Conservation (phyloP, 2,113 vertebrate species). For the Heterotilapia buettikoferi region DNA sequence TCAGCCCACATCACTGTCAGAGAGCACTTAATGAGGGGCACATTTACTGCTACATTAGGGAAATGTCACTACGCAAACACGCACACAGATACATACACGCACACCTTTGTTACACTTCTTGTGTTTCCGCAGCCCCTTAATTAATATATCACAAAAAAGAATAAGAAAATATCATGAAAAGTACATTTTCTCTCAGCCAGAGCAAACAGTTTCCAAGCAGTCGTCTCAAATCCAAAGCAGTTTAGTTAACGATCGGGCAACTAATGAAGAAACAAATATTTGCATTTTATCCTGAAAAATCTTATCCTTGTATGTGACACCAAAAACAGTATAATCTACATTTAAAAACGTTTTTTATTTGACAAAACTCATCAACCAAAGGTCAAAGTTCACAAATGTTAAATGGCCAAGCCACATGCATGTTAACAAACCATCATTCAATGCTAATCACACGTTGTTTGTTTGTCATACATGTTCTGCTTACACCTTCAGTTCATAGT, state of each 20-base stretch:
- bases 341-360: not conserved
- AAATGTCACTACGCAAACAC: slow-evolving; percentile 82
- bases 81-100: not conserved
- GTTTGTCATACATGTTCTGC: not conserved
- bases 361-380: not conserved
- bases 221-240: not conserved
- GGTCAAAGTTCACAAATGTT: not conserved
- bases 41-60: slow-evolving; percentile 87
- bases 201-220: not conserved
- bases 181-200: not conserved
- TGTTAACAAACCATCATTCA: not conserved
- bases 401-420: not conserved
- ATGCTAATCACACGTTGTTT: too few relatives aligned
- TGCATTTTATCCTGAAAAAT: not conserved
- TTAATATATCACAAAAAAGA: not conserved
- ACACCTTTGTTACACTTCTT: not conserved
- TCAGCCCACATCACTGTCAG: slow-evolving; percentile 87
- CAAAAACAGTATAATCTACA: not conserved
- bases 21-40: slow-evolving; percentile 83
- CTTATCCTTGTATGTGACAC: not conserved
- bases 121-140: not conserved
- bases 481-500: not conserved
- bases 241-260: not conserved
- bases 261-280: too few relatives aligned
- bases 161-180: not conserved